Conservation (phyloP, 2,888 invertebrate genomes). For the Synanthedon tipuliformis region DNA sequence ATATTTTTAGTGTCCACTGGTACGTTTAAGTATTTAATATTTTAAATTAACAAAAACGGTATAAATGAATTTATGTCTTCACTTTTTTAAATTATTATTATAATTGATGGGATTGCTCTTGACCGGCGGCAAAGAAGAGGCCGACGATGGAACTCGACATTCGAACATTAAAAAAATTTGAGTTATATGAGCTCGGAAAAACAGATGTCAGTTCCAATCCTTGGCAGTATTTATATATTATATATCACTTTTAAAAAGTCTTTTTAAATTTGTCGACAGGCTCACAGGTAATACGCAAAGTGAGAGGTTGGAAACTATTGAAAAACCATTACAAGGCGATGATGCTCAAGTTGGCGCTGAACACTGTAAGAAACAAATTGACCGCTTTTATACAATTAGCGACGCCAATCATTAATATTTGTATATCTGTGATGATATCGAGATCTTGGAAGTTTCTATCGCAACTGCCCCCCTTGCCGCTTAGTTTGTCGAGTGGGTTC, state of each 20-base stretch:
- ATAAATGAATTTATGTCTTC: too few relatives aligned
- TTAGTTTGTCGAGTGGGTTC: slow-evolving; percentile 63
- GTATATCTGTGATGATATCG: slow-evolving; percentile 49
- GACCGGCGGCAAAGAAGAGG: too few relatives aligned
- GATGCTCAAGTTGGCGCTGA: slow-evolving; percentile 52
- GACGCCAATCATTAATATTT: slow-evolving; percentile 55
- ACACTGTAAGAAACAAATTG: slow-evolving; percentile 48
- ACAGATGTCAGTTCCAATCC: not conserved
- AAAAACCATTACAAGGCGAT: slow-evolving; percentile 57
- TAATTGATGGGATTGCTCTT: too few relatives aligned
- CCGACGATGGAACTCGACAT: too few relatives aligned
- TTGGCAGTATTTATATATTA: not conserved
- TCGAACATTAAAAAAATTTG: too few relatives aligned
- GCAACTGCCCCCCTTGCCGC: slow-evolving; percentile 71
- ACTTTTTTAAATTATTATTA: too few relatives aligned
- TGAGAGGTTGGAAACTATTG: slow-evolving; percentile 43
- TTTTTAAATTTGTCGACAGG: slow-evolving; percentile 28
- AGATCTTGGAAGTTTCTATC: slow-evolving; percentile 58
- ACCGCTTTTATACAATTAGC: slow-evolving; percentile 51
- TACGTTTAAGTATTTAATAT: too few relatives aligned
- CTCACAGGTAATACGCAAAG: slow-evolving; percentile 42
- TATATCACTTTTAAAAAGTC: too few relatives aligned
- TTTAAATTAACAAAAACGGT: too few relatives aligned
- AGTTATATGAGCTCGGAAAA: too few relatives aligned
- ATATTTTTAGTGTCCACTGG: too few relatives aligned